phyloP scores from a whole-genome alignment of 2,113 vertebrate species.

The Trogon melanurus region DNA sequence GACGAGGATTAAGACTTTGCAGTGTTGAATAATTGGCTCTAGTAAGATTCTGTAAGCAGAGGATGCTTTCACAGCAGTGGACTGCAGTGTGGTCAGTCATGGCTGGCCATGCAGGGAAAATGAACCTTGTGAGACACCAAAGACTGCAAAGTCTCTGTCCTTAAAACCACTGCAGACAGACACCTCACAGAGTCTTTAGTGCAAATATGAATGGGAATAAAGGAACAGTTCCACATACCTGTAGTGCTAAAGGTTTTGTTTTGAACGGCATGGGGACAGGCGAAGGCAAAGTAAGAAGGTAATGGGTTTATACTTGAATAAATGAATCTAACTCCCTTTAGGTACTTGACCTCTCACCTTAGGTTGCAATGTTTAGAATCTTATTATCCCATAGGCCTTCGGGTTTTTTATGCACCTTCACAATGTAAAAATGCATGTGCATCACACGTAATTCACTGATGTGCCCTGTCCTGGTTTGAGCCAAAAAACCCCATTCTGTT shows the following conservation, averaged over 20 bases:
- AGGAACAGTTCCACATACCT: neutral
- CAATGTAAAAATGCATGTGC: neutral
- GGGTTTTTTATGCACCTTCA: neutral
- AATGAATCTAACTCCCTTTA: neutral
- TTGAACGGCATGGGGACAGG: neutral
- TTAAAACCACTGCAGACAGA: too few species aligned
- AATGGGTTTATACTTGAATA: neutral
- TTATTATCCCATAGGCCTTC: fast-evolving
- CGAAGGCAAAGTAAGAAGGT: neutral
- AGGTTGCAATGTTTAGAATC: neutral
- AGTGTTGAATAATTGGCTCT: neutral
- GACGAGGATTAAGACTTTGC: neutral
- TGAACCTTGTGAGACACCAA: neutral
- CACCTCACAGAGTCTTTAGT: neutral
- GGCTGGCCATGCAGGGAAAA: neutral
- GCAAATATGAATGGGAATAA: neutral
- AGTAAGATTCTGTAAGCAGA: neutral
- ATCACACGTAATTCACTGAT: neutral
- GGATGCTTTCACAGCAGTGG: neutral
- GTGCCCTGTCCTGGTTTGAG: too few species aligned
- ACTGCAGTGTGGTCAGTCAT: fast-evolving
- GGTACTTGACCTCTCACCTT: too few species aligned
- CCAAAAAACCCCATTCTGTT: too few species aligned
- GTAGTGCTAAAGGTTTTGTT: neutral
- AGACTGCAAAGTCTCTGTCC: too few species aligned